Base-by-base conservation (phyloP, 2,888 invertebrate species). In the Troides helena region DNA sequence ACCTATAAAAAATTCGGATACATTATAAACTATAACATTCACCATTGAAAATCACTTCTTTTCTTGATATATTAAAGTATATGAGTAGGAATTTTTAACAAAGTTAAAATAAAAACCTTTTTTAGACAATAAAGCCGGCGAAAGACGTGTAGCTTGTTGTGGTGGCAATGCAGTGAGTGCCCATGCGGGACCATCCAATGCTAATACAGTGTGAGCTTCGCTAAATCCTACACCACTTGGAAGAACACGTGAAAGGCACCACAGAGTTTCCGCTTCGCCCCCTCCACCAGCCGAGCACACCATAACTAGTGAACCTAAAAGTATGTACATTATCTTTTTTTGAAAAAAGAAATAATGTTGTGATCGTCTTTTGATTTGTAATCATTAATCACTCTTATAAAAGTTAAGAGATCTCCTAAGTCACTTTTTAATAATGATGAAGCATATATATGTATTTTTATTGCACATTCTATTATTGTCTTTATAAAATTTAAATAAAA, bases 111-210 rank as follows among this genome's bases (percentile, higher is more conserved):
- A 57, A 6, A 18, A 57, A 90, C 91, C 91, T 86, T 85, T 87
- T 70, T 86, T 91, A 43, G 84, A 74, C 0, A 88, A 78, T 25
- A 92, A 71, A 1, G 90, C 86, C 0, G 82, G 80, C 1, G 92
- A 91, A 10, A 92, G 77, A 68, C 88, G 82, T 17, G 82, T 78
- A 1, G 82, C 78, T 57, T 87, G 86, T 4, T 76, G 75, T 6
- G 83, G 79, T 1, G 90, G 89, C 67, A 93, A 76, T 8, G 90
- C 85, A 0, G 90, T 88, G 79, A 99, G 93, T 7, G 97, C 97
- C 96, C 98, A 97, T 0, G 97, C 97, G 10, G 96, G 95, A n/a
- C 98, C 98, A 83, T 97, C 97, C 1, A 99, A 89, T 39, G 95
- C 94, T 59, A 97, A 87, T 71, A 96, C 94, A 0, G 96, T 96